These are phyloP conservation scores for Palythoa grandiflora DNA, from an alignment of 92 coral and sea anemone genomes.

Conservation along the genomic window DNA sequence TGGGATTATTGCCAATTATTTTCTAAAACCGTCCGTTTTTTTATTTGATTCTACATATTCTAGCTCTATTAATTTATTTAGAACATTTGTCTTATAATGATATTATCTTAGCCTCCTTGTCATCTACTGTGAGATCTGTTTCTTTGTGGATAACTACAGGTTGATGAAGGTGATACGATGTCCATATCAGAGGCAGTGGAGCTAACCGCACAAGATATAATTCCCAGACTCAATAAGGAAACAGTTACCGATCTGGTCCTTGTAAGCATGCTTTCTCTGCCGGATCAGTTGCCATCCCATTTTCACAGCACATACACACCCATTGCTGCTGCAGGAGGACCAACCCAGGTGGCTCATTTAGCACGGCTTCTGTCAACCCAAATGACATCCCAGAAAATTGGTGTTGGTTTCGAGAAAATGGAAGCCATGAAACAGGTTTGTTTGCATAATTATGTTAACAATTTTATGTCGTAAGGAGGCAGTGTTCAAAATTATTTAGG, in stretches of 20 bases:
- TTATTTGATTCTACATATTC: too few relatives aligned
- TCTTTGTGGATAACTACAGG: slow-evolving; percentile 42
- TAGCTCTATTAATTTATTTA: too few relatives aligned
- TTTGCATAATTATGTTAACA: not conserved
- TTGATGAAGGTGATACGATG: slow-evolving; percentile 93
- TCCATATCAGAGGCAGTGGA: slow-evolving; percentile 95
- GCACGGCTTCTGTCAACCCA: slow-evolving; percentile 96
- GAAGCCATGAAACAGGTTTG: slow-evolving; percentile 88
- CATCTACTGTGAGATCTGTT: not conserved
- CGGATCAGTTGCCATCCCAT: slow-evolving; percentile 90
- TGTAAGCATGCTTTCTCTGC: slow-evolving; percentile 95
- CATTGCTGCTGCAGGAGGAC: slow-evolving; percentile 99
- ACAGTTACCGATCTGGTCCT: slow-evolving; percentile 94
- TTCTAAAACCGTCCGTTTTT: too few relatives aligned
- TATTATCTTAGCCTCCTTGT: not conserved
- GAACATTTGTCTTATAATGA: too few relatives aligned
- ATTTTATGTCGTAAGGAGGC: too few relatives aligned
- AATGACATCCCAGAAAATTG: slow-evolving; percentile 92
- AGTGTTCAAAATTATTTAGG: too few relatives aligned
- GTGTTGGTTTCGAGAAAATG: slow-evolving; percentile 95
- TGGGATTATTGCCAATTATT: too few relatives aligned
- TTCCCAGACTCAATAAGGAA: slow-evolving; percentile 88
- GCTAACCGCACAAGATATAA: slow-evolving; percentile 91
- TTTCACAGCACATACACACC: slow-evolving; percentile 99
- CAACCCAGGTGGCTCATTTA: slow-evolving; percentile 97